Percentiles rank a stretch among this genome's conserved stretches.
Evolutionary conservation across 2,888 invertebrate genomes (phyloP).

Genomic region (Mesorhabditis belari): DNA sequence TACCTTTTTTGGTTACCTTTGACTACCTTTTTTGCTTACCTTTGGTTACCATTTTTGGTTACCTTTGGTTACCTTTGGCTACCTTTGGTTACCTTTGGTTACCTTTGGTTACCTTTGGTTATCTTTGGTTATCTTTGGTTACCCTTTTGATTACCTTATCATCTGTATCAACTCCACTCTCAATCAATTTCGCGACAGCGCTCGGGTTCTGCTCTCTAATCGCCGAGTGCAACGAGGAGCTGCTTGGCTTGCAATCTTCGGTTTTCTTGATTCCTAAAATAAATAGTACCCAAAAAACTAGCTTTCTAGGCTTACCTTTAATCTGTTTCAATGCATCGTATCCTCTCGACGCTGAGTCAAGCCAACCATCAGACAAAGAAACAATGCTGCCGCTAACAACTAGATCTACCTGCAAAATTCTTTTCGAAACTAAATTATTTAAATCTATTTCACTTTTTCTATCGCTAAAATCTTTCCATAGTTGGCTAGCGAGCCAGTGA

Average conservation of each 20-base stretch:
- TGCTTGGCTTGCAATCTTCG: conserved; percentile 17
- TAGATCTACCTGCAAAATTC: conserved; percentile 19
- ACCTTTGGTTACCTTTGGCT: too few species aligned
- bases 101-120: background rate
- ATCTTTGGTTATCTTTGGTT: background rate
- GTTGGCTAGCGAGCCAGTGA: conserved; percentile 27
- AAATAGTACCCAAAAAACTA: conserved; percentile 11
- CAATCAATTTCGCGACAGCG: conserved; percentile 28
- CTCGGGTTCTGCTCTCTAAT: conserved; percentile 23
- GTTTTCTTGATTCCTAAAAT: conserved; percentile 17
- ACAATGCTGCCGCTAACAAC: conserved; percentile 17
- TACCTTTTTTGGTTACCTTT: too few species aligned
- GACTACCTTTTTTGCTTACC: too few species aligned
- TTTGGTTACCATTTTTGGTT: too few species aligned
- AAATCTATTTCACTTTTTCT: conserved; percentile 3
- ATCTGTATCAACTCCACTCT: conserved; percentile 31
- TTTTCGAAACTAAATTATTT: background rate
- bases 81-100: background rate
- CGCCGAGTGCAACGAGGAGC: conserved; percentile 19
- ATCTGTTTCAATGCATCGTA: background rate
- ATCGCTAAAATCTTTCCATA: conserved; percentile 28
- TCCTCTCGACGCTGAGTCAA: conserved; percentile 33
- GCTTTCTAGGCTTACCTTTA: background rate
- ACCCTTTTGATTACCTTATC: too few species aligned
- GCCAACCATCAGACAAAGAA: conserved; percentile 24